These are phyloP conservation scores for Drosophila athabasca DNA, from an alignment of 1,140 invertebrate genomes.

Conservation along the genomic window DNA sequence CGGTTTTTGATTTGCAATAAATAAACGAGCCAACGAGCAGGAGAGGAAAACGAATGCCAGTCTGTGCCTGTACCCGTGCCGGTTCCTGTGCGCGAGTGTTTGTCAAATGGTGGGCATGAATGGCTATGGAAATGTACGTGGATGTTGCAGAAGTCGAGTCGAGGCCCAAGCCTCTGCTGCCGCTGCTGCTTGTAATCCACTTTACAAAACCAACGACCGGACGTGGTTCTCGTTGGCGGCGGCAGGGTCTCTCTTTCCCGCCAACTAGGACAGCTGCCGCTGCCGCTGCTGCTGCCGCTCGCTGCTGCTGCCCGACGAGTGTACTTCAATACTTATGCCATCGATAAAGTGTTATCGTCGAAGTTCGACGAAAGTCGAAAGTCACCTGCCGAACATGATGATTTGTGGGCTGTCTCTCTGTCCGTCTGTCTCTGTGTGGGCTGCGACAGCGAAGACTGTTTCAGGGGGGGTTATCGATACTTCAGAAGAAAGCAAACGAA, in stretches of 20 bases:
- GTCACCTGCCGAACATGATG: constrained; percentile 47
- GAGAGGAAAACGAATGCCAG: neutral
- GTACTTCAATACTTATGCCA: constrained; percentile 33
- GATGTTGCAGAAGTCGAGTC: constrained; percentile 22
- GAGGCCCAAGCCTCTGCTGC: constrained; percentile 21
- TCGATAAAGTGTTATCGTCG: constrained; percentile 38
- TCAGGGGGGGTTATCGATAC: constrained; percentile 11
- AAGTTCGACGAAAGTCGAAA: constrained; percentile 18
- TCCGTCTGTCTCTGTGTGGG: constrained; percentile 35
- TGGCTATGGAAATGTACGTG: constrained; percentile 30
- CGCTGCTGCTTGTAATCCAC: constrained; percentile 44
- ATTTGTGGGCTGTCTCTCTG: constrained; percentile 32
- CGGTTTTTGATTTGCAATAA: constrained; percentile 47
- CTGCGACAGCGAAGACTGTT: constrained; percentile 11
- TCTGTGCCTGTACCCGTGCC: too few relatives aligned
- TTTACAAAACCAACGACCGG: constrained; percentile 44
- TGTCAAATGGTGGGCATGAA: constrained; percentile 43
- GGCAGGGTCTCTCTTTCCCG: constrained; percentile 5
- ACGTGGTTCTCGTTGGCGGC: constrained; percentile 53
- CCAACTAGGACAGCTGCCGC: constrained; percentile 33
- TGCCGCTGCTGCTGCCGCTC: too few relatives aligned
- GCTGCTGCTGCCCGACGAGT: too few relatives aligned
- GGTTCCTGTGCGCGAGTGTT: constrained; percentile 1
- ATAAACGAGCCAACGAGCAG: constrained; percentile 3
- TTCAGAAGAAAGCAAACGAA: neutral